These are phyloP conservation scores for Myotis davidii DNA, from an alignment of 2,113 vertebrate genomes.

Conservation along the genomic window DNA sequence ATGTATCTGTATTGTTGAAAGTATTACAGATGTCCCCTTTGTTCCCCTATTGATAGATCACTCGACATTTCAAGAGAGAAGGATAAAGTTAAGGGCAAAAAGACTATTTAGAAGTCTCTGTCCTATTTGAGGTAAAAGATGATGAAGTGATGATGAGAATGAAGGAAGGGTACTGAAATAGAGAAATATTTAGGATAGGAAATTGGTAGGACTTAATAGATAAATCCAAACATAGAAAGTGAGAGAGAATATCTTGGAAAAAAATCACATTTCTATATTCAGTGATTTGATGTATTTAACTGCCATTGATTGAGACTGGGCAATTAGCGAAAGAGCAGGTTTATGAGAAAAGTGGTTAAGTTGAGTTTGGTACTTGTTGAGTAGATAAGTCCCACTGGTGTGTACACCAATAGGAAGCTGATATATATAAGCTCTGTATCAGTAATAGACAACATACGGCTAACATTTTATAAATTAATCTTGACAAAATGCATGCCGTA, in stretches of 20 bases:
- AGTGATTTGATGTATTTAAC: not conserved
- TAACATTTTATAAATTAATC: not conserved
- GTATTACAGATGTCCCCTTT: too few species aligned
- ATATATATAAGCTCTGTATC: not conserved
- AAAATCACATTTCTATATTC: not conserved
- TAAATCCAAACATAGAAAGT: not conserved
- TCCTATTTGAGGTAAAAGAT: not conserved
- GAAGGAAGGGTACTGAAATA: not conserved
- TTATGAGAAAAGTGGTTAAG: not conserved
- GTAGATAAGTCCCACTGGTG: not conserved
- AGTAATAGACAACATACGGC: not conserved
- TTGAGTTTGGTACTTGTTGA: not conserved
- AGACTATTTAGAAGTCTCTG: not conserved
- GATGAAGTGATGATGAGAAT: not conserved
- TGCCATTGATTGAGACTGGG: not conserved
- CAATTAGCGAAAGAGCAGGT: not conserved
- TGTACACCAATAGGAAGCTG: not conserved
- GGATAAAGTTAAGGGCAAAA: not conserved
- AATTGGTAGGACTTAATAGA: not conserved
- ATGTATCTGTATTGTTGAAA: too few species aligned
- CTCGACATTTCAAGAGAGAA: not conserved
- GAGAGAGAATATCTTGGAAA: not conserved
- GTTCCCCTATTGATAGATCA: not conserved
- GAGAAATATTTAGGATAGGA: not conserved
- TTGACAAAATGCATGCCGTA: not conserved